Conservation (phyloP, 1,140 invertebrate species). For the Ostrea denselamellosa region DNA sequence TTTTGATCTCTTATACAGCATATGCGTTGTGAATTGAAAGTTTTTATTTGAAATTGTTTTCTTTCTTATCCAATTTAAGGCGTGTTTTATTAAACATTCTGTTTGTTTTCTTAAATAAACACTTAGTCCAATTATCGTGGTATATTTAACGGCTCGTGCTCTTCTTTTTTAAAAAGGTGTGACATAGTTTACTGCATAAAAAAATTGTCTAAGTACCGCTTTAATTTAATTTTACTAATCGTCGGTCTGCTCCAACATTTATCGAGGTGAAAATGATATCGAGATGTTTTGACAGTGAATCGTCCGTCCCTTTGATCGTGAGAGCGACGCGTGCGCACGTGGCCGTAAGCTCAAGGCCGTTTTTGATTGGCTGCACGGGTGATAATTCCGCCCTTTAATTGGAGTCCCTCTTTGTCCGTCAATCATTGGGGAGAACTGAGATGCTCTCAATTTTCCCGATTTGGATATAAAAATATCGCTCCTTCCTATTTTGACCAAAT, state of each 20-base stretch:
- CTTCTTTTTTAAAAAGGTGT: constrained; percentile 46
- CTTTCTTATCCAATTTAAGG: neutral
- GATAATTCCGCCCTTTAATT: constrained; percentile 51
- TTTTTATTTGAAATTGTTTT: neutral
- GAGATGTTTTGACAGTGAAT: constrained; percentile 53
- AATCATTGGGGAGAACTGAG: constrained; percentile 49
- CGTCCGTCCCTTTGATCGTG: constrained; percentile 44
- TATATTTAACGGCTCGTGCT: constrained; percentile 46
- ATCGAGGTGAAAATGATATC: constrained; percentile 29
- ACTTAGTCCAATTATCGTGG: neutral
- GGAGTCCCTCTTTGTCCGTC: constrained; percentile 53
- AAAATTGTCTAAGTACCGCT: constrained; percentile 35
- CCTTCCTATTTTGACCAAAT: constrained; percentile 10
- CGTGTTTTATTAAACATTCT: neutral
- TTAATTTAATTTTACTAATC: constrained; percentile 44
- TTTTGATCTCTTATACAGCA: neutral
- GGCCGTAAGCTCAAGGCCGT: constrained; percentile 46
- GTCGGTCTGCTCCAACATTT: neutral
- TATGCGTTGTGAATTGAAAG: constrained; percentile 21
- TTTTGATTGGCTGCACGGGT: constrained; percentile 51
- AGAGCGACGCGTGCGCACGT: constrained; percentile 55
- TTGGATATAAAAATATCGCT: constrained; percentile 51
- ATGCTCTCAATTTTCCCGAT: constrained; percentile 42
- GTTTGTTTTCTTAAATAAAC: constrained; percentile 10
- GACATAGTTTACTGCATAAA: neutral